Evolutionary conservation across 2,113 vertebrate genomes (phyloP).

Genomic region (Triplophysa dalaica): DNA sequence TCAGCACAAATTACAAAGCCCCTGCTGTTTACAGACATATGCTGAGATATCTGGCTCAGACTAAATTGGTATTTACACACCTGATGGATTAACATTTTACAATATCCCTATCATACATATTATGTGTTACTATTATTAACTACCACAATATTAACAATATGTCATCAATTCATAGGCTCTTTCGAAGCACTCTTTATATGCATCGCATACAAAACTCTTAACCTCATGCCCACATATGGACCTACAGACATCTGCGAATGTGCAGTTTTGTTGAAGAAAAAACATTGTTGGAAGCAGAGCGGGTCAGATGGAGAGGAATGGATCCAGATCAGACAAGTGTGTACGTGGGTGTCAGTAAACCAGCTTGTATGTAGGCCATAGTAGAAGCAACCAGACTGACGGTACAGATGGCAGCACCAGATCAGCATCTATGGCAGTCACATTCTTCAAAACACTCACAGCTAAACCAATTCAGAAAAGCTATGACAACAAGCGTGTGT

Average conservation of each 20-base stretch:
- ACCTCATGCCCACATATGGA: not conserved
- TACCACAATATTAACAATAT: not conserved
- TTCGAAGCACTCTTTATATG: not conserved
- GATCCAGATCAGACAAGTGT: slow-evolving; percentile 30
- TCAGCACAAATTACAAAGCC: slow-evolving; percentile 1
- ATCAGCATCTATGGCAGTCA: slow-evolving; percentile 16
- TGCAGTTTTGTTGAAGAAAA: not conserved
- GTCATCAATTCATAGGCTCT: not conserved
- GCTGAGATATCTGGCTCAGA: not conserved
- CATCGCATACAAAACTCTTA: not conserved
- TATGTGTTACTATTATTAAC: not conserved
- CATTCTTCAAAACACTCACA: slow-evolving; percentile 10
- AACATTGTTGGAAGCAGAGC: not conserved
- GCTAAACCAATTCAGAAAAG: slow-evolving; percentile 32
- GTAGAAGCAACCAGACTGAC: slow-evolving; percentile 24
- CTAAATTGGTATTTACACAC: not conserved
- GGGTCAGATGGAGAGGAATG: slow-evolving; percentile 12
- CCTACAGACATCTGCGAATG: not conserved
- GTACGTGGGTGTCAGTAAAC: not conserved
- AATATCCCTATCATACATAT: not conserved
- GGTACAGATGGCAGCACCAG: slow-evolving; percentile 43
- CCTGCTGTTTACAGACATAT: not conserved
- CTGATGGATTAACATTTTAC: slow-evolving; percentile 12
- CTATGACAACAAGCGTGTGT: slow-evolving; percentile 9
- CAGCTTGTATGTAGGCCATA: slow-evolving; percentile 47